These are phyloP conservation scores for Megalops cyprinoides DNA, from an alignment of 2,797 vertebrate species.

Conservation along the genomic window DNA sequence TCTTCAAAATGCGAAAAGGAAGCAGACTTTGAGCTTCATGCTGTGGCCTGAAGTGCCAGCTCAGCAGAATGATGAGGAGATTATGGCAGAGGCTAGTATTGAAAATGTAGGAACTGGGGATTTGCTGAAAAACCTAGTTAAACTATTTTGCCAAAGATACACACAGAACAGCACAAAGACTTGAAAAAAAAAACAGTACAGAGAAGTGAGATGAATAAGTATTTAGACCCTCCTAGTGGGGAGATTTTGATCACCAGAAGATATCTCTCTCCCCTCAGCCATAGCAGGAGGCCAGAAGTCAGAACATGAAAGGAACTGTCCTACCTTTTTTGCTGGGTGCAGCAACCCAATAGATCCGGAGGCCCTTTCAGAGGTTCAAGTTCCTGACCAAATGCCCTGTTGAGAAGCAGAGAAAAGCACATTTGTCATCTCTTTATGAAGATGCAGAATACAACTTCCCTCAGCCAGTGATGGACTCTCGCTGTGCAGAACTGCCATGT, in stretches of 20 bases:
- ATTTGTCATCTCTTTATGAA: neutral
- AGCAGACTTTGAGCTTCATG: neutral
- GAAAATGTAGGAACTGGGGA: neutral
- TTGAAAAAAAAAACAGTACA: no score
- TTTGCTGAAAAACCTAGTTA: neutral
- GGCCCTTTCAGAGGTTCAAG: neutral
- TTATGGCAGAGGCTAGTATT: neutral
- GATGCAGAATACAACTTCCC: neutral
- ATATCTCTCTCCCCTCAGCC: neutral
- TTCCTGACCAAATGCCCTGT: neutral
- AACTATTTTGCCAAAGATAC: neutral
- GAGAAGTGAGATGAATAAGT: no score
- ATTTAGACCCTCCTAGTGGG: no score
- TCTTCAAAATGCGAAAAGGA: constrained; percentile 4
- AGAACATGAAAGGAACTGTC: neutral
- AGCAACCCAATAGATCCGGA: neutral
- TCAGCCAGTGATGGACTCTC: neutral
- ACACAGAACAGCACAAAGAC: neutral
- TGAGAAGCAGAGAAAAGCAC: neutral
- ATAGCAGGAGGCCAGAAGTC: neutral
- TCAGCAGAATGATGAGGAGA: neutral
- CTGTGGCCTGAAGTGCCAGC: neutral
- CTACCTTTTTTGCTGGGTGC: neutral
- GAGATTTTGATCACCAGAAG: neutral
- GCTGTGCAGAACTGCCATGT: neutral